Evolutionary conservation across 2,797 vertebrate species (phyloP).

Genomic region (Hydrolagus colliei): DNA sequence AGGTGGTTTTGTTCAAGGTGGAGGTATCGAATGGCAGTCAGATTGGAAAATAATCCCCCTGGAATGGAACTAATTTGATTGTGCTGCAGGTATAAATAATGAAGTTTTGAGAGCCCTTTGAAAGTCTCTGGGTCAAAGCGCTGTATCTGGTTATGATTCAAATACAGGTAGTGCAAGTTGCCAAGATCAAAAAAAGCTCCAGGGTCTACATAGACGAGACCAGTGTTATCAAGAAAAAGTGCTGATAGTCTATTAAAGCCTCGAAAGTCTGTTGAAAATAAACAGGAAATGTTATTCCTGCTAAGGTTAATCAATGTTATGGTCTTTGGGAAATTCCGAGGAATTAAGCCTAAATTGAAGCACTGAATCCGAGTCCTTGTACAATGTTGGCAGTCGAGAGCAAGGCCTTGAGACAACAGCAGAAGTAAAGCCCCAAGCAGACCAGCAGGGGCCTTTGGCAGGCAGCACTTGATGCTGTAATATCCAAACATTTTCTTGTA

Average conservation of each 20-base stretch:
- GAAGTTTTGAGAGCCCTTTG: constrained; percentile 52
- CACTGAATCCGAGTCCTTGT: constrained; percentile 53
- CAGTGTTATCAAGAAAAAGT: constrained; percentile 53
- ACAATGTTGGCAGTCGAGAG: constrained; percentile 52
- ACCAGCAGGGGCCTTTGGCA: constrained; percentile 36
- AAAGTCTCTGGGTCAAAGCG: constrained; percentile 50
- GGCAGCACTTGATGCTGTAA: constrained; percentile 45
- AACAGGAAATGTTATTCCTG: constrained; percentile 52
- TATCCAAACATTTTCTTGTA: constrained; percentile 50
- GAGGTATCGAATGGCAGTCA: constrained; percentile 51
- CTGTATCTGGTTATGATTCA: constrained; percentile 57
- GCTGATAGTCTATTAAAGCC: constrained; percentile 49
- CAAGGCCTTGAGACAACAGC: constrained; percentile 49
- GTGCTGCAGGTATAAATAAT: constrained; percentile 50
- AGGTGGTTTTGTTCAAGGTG: constrained; percentile 51
- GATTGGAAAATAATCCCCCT: constrained; percentile 52
- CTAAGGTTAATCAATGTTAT: constrained; percentile 48
- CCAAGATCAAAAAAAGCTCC: constrained; percentile 52
- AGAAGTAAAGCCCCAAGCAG: constrained; percentile 48
- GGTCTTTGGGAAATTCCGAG: constrained; percentile 48
- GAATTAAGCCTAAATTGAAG: constrained; percentile 51
- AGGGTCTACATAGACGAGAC: constrained; percentile 44
- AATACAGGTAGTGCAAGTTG: constrained; percentile 48
- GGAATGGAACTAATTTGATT: constrained; percentile 54
- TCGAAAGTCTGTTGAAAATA: constrained; percentile 45